Percentiles rank a stretch among this genome's conserved stretches.
Conservation (phyloP, 2,888 invertebrate species). For the Cyclophora albipunctata region DNA sequence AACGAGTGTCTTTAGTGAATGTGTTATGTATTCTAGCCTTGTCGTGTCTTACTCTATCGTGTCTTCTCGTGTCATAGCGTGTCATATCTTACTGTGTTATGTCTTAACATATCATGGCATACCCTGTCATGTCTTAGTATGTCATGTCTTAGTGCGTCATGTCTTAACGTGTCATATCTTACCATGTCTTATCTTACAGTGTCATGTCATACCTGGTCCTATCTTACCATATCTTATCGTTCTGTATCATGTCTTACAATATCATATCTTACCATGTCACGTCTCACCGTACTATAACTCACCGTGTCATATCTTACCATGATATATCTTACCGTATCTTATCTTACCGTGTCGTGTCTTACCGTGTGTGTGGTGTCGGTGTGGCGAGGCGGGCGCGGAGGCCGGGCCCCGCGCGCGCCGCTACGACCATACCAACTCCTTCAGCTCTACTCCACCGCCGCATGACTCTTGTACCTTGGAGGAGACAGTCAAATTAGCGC, state of each 20-base stretch:
- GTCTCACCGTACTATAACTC: neutral
- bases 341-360: neutral
- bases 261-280: too few relatives aligned
- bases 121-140: too few relatives aligned
- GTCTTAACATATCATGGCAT: too few relatives aligned
- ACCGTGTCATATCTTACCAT: conserved; percentile 1
- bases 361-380: conserved; percentile 19
- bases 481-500: neutral
- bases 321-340: neutral
- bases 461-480: conserved; percentile 36
- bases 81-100: conserved; percentile 4
- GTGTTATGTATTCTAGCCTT: too few relatives aligned
- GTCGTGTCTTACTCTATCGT: too few relatives aligned
- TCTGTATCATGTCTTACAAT: too few relatives aligned
- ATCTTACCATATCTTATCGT: neutral
- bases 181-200: too few relatives aligned
- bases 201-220: neutral
- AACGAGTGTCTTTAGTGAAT: too few relatives aligned
- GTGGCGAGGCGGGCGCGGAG: conserved; percentile 60
- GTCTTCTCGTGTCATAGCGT: conserved; percentile 2
- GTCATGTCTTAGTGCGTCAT: too few relatives aligned
- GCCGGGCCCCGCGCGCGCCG: conserved; percentile 54
- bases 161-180: conserved; percentile 7
- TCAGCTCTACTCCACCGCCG: conserved; percentile 52
- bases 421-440: conserved; percentile 67